Conservation (phyloP, 2,888 invertebrate species). For the Pocota personata region DNA sequence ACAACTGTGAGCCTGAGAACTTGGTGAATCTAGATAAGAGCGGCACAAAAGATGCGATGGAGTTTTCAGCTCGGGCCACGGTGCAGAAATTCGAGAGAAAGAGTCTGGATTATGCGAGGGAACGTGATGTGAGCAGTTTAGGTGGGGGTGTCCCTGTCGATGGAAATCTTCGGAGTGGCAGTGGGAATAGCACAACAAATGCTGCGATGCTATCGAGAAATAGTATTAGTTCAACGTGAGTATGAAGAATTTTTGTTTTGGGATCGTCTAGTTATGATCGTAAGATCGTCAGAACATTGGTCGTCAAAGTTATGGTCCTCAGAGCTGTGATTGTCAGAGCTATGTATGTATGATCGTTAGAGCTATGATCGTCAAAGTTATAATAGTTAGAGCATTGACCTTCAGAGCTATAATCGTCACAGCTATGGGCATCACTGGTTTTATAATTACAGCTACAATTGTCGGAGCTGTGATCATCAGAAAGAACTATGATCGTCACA, state of each 20-base stretch:
- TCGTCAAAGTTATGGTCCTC: neutral
- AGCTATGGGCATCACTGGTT: neutral
- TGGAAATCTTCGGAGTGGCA: constrained; percentile 62
- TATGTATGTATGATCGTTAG: no score
- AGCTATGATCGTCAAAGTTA: neutral
- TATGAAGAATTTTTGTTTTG: constrained; percentile 21
- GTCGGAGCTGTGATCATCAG: no score
- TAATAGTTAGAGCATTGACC: no score
- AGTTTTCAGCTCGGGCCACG: constrained; percentile 77
- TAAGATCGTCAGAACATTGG: neutral
- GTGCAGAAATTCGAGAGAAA: constrained; percentile 80
- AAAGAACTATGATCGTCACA: no score
- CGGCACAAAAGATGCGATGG: constrained; percentile 73
- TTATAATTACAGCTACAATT: no score
- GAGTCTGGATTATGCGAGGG: constrained; percentile 76
- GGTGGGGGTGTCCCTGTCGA: constrained; percentile 25
- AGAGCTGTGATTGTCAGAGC: neutral
- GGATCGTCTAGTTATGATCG: no score
- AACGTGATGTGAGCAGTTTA: constrained; percentile 66
- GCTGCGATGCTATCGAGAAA: constrained; percentile 69
- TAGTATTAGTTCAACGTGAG: constrained; percentile 79
- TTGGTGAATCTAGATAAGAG: constrained; percentile 50
- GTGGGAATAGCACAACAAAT: constrained; percentile 37
- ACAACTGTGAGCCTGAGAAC: constrained; percentile 75
- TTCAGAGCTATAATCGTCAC: no score